phyloP scores from a whole-genome alignment of 2,113 vertebrate genomes.

The Apistogramma diplotaenia region DNA sequence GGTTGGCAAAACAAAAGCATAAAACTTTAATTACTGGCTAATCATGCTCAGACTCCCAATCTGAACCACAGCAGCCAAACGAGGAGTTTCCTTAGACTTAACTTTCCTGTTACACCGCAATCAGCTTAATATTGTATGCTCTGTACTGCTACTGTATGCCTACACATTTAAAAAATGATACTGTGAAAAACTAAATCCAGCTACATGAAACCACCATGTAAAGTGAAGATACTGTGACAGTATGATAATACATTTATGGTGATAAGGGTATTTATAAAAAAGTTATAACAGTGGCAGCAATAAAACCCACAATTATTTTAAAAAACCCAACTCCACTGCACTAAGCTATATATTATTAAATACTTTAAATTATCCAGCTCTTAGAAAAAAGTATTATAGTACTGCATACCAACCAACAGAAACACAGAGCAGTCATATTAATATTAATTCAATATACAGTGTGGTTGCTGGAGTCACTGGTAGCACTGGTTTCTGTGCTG shows the following conservation, averaged over 20 bases:
- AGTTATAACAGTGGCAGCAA: background rate
- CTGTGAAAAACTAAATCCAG: background rate
- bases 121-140: no score
- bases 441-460: background rate
- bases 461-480: background rate
- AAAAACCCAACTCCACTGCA: background rate
- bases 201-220: background rate
- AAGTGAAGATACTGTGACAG: background rate
- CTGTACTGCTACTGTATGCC: no score
- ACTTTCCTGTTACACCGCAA: no score
- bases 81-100: background rate
- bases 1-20: background rate
- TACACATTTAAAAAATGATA: background rate
- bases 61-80: background rate
- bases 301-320: accelerated
- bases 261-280: background rate
- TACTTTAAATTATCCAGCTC: conserved; percentile 10
- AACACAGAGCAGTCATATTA: background rate
- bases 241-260: no score
- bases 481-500: background rate
- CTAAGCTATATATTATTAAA: background rate
- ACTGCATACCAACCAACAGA: background rate
- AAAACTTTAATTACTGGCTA: background rate
- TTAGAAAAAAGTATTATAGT: background rate
- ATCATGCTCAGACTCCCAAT: background rate